These are phyloP conservation scores for Tylochromis polylepis DNA, from an alignment of 2,113 vertebrate genomes.

Conservation along the genomic window DNA sequence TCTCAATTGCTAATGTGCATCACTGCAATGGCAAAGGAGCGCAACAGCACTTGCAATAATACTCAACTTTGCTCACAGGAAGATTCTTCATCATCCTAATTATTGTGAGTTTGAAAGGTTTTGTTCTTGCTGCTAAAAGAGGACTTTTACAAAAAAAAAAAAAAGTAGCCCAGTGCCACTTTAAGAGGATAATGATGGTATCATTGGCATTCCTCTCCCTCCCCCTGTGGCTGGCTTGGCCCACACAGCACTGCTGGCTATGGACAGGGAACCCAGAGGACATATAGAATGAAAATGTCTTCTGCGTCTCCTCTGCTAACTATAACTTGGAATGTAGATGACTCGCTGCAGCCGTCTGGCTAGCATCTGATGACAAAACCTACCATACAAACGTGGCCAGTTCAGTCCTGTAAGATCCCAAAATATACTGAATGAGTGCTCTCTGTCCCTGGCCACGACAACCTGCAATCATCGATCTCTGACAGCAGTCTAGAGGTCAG, in stretches of 20 bases:
- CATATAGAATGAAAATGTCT: slow-evolving; percentile 25
- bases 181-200: slow-evolving; percentile 16
- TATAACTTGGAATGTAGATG: not conserved
- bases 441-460: slow-evolving; percentile 16
- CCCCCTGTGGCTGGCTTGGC: slow-evolving; percentile 14
- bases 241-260: not conserved
- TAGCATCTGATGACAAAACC: slow-evolving; percentile 18
- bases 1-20: not conserved
- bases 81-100: not conserved
- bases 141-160: not conserved
- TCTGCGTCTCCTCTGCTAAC: not conserved
- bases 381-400: not conserved
- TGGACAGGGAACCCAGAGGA: slow-evolving; percentile 1
- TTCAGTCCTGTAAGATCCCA: slow-evolving; percentile 32
- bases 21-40: not conserved
- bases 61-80: not conserved
- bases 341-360: slow-evolving; percentile 1
- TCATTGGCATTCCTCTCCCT: slow-evolving; percentile 26
- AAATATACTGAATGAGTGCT: slow-evolving; percentile 36
- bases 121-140: not conserved
- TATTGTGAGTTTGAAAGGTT: not conserved
- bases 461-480: slow-evolving; percentile 48
- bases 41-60: not conserved
- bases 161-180: not conserved
- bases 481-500: slow-evolving; percentile 25